Evolutionary conservation across 2,113 vertebrate genomes (phyloP).

Genomic region (Alethe diademata): DNA sequence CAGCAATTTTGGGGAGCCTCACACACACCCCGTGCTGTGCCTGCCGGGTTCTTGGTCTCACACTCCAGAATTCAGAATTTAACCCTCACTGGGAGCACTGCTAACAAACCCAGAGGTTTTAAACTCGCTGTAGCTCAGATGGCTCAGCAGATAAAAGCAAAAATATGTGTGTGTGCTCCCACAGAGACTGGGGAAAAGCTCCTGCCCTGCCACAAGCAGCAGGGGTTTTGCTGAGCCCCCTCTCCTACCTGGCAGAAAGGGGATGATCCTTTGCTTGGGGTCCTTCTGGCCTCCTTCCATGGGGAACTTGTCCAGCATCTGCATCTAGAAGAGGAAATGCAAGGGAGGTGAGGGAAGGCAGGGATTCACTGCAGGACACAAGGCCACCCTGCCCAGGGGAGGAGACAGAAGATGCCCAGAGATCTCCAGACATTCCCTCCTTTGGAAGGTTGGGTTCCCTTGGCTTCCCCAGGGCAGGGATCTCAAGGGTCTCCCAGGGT

Average conservation of each 20-base stretch:
- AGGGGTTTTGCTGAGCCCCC: neutral
- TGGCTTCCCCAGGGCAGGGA: neutral
- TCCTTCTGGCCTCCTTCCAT: constrained; percentile 99
- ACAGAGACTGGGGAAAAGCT: neutral
- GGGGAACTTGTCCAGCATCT: constrained; percentile 98
- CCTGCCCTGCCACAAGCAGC: neutral
- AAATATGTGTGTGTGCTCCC: neutral
- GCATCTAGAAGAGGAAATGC: constrained; percentile 83
- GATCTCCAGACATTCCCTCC: neutral
- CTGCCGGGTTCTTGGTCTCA: fast-evolving
- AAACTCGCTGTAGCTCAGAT: neutral
- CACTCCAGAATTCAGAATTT: neutral
- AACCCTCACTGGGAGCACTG: neutral
- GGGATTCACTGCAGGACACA: neutral
- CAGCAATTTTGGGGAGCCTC: neutral
- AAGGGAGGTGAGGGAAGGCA: neutral
- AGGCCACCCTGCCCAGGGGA: neutral
- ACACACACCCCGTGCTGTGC: neutral
- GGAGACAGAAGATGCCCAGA: neutral
- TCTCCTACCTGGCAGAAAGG: constrained; percentile 91
- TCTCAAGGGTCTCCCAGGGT: neutral
- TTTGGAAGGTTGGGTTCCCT: neutral
- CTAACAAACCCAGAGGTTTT: neutral
- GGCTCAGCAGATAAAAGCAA: neutral
- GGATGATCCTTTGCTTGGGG: constrained; percentile 96